Percentiles rank a stretch among this genome's conserved stretches.
Evolutionary conservation across 1,140 invertebrate species (phyloP).

Genomic region (Megathymus violae): DNA sequence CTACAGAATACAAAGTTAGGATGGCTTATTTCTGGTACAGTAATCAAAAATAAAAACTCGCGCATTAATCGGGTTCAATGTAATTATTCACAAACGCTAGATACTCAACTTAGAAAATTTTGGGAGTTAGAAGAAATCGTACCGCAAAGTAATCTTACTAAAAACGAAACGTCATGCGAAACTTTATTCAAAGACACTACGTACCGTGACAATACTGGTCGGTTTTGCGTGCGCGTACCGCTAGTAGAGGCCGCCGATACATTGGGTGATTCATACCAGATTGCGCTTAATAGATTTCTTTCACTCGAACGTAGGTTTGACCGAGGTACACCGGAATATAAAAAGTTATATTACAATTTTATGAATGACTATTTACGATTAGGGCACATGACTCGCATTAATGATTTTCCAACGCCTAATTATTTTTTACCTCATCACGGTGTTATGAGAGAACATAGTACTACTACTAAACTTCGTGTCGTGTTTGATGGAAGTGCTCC

Average conservation of each 20-base stretch:
- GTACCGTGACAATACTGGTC: neutral
- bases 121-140: constrained; percentile 38
- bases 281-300: constrained; percentile 20
- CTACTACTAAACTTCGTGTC: constrained; percentile 40
- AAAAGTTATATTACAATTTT: constrained; percentile 43
- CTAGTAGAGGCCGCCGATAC: neutral
- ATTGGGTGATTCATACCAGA: constrained; percentile 4
- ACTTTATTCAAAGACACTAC: neutral
- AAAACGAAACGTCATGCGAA: constrained; percentile 5
- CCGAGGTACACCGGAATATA: constrained; percentile 28
- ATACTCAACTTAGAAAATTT: constrained; percentile 11
- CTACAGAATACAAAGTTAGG: constrained; percentile 47
- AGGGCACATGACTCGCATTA: constrained; percentile 40
- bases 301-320: constrained; percentile 41
- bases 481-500: constrained; percentile 52
- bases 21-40: constrained; percentile 44
- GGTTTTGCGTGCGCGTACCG: neutral
- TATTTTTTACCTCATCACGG: too few relatives aligned
- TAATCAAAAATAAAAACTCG: constrained; percentile 1
- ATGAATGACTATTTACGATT: constrained; percentile 29
- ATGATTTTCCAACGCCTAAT: too few relatives aligned
- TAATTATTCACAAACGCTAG: constrained; percentile 17
- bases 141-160: neutral
- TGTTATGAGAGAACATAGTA: too few relatives aligned
- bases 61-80: constrained; percentile 24